Evolutionary conservation across 2,888 invertebrate genomes (phyloP).

Genomic region (Drosophila atripex): DNA sequence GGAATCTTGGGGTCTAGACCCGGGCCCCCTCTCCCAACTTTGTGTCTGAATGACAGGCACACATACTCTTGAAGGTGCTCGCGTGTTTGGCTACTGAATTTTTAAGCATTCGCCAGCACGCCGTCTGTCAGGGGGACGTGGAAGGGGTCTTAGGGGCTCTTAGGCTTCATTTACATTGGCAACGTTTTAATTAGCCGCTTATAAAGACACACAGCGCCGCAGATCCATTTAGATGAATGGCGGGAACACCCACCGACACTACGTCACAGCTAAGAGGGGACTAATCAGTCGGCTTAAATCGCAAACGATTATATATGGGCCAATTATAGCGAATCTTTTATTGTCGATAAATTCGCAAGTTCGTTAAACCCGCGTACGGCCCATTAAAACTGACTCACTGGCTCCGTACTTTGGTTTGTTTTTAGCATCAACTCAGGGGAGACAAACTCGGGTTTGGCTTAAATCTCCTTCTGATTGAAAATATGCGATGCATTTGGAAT

Average conservation of each 20-base stretch:
- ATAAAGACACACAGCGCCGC: conserved; percentile 27
- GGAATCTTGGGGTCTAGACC: conserved; percentile 13
- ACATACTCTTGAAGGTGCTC: conserved; percentile 32
- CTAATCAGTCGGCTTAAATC: conserved; percentile 34
- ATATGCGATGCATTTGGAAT: conserved; percentile 53
- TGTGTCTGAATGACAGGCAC: conserved; percentile 50
- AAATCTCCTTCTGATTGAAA: conserved; percentile 30
- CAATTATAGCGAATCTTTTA: conserved; percentile 66
- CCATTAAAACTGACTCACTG: conserved; percentile 49
- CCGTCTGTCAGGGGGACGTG: conserved; percentile 34
- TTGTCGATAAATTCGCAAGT: conserved; percentile 71
- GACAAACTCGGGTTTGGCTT: not conserved
- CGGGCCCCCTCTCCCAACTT: not conserved
- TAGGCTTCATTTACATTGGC: conserved; percentile 57
- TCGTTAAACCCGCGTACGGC: conserved; percentile 64
- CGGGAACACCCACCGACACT: conserved; percentile 66
- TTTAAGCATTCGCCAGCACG: conserved; percentile 42
- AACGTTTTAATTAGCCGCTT: conserved; percentile 72
- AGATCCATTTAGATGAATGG: conserved; percentile 48
- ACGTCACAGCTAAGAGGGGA: conserved; percentile 54
- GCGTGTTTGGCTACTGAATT: conserved; percentile 63
- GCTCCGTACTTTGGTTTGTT: conserved; percentile 30
- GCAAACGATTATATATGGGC: conserved; percentile 43
- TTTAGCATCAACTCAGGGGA: conserved; percentile 39
- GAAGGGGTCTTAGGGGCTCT: not conserved